Evolutionary conservation across 2,113 vertebrate species (phyloP).

Genomic region (Hyperopisus bebe): DNA sequence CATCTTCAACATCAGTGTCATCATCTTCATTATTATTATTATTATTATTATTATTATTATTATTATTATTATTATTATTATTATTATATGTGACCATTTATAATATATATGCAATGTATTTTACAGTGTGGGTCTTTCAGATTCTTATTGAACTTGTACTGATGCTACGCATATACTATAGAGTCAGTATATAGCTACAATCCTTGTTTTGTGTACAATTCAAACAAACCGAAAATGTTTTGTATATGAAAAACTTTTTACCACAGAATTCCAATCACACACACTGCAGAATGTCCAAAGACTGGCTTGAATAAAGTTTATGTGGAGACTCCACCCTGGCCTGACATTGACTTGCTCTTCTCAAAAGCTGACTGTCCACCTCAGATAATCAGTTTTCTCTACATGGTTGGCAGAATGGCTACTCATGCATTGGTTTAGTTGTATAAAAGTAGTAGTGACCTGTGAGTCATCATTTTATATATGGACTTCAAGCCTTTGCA

Average conservation of each 20-base stretch:
- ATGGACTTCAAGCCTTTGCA: background rate
- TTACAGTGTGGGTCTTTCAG: background rate
- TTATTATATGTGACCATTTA: background rate
- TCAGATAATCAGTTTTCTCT: conserved; percentile 8
- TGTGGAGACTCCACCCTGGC: background rate
- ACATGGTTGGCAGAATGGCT: background rate
- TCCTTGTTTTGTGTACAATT: background rate
- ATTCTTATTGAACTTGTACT: background rate
- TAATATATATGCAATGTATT: background rate
- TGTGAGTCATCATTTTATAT: background rate
- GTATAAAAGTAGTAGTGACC: background rate
- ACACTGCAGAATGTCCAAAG: background rate
- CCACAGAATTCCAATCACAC: background rate
- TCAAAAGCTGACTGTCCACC: background rate
- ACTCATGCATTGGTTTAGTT: background rate
- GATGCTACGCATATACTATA: background rate
- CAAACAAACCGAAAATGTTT: background rate
- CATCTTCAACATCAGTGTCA: background rate
- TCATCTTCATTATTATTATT: background rate
- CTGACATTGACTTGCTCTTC: background rate
- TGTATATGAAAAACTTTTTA: background rate
- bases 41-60: background rate
- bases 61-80: background rate
- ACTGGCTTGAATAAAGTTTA: background rate
- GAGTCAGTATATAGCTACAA: background rate